Evolutionary conservation across 2,797 vertebrate species (phyloP), one percentile per base, ranked within the genome.

Genomic region (Meriones psammophilus): DNA sequence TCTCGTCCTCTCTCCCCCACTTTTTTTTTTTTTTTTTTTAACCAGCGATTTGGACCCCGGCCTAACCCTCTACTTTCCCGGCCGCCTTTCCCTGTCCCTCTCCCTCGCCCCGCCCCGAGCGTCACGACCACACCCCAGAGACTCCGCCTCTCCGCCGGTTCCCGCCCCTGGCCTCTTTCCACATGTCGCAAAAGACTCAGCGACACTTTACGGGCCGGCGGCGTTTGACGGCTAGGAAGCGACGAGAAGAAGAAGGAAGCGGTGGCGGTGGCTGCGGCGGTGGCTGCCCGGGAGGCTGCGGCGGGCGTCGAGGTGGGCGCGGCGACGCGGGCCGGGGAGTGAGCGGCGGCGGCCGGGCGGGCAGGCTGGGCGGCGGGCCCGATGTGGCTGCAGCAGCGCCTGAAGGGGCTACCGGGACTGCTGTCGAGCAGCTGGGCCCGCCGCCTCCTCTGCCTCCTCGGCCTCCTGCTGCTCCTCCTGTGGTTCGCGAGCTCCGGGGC

Each of bases 361-460:
- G 95, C 50, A 92, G 93, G 97, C 94, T 84, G 87, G 88, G 89
- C 91, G 94, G 76, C 84, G 97, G 68, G 97, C 96, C 93, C 88
- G 89, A 99, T 99, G 99, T 99, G 99, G 99, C 98, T 99, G 22
- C 99, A 99, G 98, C 99, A 99, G 97, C 98, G 99, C 96, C 98
- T 99, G 39, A 99, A 99, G 98, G 99, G 99, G 77, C 98, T 99
- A 8, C 99, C 99, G 22, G 99, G 99, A 42, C 98, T 99, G 98
- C 98, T 99, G 4, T 99, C 99, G 0, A 99, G 99, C 98, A 99
- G 99, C 98, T 99, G 99, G 99, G 99, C 99, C 50, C 98, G 99
- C 39, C 98, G 99, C 74, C 97, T 99, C 7, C 98, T 99, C 58
- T 97, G 99, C 13, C 98, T 99, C 26, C 97, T 99, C 74, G 98